phyloP scores from a whole-genome alignment of 2,797 vertebrate genomes.

The Leptoclinus maculatus region DNA sequence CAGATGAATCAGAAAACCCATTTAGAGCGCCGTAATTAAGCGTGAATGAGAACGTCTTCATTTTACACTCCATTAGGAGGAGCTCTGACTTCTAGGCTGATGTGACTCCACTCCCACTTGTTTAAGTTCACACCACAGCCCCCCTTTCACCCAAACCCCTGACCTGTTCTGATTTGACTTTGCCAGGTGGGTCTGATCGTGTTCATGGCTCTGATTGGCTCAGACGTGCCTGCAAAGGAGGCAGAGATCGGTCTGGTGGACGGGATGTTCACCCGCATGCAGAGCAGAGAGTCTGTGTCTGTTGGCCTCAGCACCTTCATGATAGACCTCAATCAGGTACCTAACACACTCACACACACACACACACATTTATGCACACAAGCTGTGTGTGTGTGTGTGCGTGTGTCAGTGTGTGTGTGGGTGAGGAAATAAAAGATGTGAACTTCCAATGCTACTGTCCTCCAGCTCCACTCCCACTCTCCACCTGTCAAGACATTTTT shows the following conservation, averaged over 20 bases:
- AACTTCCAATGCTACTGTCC: slow-evolving; percentile 80
- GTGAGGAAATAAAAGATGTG: slow-evolving; percentile 86
- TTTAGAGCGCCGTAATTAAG: not conserved
- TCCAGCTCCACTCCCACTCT: slow-evolving; percentile 89
- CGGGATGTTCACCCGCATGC: slow-evolving; percentile 95
- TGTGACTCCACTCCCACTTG: not conserved
- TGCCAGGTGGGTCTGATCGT: slow-evolving; percentile 93
- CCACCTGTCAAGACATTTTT: slow-evolving; percentile 89
- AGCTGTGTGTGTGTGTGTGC: slow-evolving; percentile 19
- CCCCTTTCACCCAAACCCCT: not conserved
- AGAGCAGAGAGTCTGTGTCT: slow-evolving; percentile 95
- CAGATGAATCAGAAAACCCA: slow-evolving; percentile 1
- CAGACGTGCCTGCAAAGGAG: slow-evolving; percentile 93
- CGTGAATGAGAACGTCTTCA: not conserved
- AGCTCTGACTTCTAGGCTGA: not conserved
- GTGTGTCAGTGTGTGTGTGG: slow-evolving; percentile 72
- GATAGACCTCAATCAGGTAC: slow-evolving; percentile 96
- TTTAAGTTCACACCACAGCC: not conserved
- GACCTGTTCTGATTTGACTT: slow-evolving; percentile 32
- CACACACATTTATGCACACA: not conserved
- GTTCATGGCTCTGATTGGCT: slow-evolving; percentile 97
- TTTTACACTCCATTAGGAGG: not conserved
- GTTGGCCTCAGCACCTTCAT: slow-evolving; percentile 97
- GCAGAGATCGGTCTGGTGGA: slow-evolving; percentile 94
- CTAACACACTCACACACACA: slow-evolving; percentile 1